Conservation (phyloP, 2,888 invertebrate genomes). For the Nasonia oneida region DNA sequence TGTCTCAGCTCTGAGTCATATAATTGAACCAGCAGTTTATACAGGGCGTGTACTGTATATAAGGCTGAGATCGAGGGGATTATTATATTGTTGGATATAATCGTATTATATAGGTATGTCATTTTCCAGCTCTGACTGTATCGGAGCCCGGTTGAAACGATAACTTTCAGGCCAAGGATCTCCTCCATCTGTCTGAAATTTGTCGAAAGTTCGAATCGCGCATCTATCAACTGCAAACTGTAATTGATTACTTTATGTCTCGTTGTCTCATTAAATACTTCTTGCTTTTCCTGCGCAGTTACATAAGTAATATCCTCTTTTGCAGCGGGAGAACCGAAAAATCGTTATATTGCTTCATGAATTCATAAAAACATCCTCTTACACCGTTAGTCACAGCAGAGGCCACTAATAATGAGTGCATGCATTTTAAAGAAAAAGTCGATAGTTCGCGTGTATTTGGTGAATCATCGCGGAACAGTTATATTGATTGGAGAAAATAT, state of each 20-base stretch:
- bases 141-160: neutral
- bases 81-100: neutral
- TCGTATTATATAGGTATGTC: neutral
- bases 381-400: too few species aligned
- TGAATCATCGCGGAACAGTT: neutral
- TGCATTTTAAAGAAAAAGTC: neutral
- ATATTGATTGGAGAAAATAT: neutral
- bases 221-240: too few species aligned
- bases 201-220: neutral
- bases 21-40: neutral
- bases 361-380: too few species aligned
- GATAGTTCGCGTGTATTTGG: neutral
- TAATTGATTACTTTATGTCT: too few species aligned
- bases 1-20: neutral
- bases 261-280: too few species aligned
- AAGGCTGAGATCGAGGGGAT: neutral
- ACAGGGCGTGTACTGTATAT: neutral
- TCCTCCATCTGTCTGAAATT: neutral
- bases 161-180: conserved; percentile 35
- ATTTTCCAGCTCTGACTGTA: neutral
- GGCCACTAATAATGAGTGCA: too few species aligned
- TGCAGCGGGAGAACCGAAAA: too few species aligned
- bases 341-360: too few species aligned
- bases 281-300: too few species aligned
- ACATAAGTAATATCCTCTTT: too few species aligned